Evolutionary conservation across 2,888 invertebrate genomes (phyloP), one percentile per base, ranked within the genome.

Genomic region (Plusia festucae): DNA sequence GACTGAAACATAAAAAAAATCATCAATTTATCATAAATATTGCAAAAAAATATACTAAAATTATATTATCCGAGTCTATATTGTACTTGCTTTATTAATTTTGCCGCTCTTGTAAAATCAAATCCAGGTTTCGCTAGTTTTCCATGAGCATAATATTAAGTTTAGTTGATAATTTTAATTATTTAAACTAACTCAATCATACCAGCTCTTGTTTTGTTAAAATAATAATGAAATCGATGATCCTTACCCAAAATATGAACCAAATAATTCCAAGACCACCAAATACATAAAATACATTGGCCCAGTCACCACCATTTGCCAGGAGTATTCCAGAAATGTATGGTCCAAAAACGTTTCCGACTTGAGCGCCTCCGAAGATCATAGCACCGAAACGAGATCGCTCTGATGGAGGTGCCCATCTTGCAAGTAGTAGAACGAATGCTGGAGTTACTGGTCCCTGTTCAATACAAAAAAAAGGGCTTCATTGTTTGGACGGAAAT

Each of bases 371-470:
- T 30, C 96, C 95, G 64, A 96, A 96, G 60, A 96, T 95, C 85
- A 96, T 93, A 1, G 96, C 95, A 0, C 96, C 96, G 49, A 96
- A 91, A 52, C 93, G 86, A 5, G 96, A 96, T 34, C 96, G 86
- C 76, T 96, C 96, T 5, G 91, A 81, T 0, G 96, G 95, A 0
- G 96, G 96, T 0, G 95, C 94, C 96, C 96, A 96, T 81, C 96
- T 91, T 0, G 96, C 96, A 70, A 96, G 85, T 9, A 96, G 82
- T 0, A 95, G 89, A 13, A 96, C 95, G 87, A 97, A 96, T 0
- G 96, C 96, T 53, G 96, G 96, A 68, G 95, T 96, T 0, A 96
- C 95, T 13, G 95, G 95, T 46, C 96, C 96, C 96, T 96, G 74
- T 57, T 5, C 0, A 40, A 40, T n/a, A 34, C n/a, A 40, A 40